Evolutionary conservation across 2,797 vertebrate genomes (phyloP), one percentile per base, ranked within the genome.

Genomic region (Sebastes oblongus): DNA sequence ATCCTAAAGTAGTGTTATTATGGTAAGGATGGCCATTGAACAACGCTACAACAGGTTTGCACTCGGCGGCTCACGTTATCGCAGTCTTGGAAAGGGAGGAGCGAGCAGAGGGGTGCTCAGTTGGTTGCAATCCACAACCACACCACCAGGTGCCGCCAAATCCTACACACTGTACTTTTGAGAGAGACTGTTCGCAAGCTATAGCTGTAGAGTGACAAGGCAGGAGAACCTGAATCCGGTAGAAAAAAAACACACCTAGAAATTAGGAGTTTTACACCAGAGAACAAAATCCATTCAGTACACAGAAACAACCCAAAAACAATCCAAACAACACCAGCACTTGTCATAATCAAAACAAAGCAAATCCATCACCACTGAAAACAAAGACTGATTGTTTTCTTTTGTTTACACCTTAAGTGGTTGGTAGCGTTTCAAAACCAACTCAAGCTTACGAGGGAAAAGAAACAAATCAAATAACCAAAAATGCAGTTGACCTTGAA

Each of bases 201-300:
- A 34, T 30, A 88, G 83, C 81, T 88, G 69, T 62, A 29, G 83
- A 75, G 80, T 86, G 92, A 94, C 89, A 89, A 91, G 92, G 96
- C 95, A 96, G 96, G 95, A 96, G 97, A 97, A 97, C 97, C 97
- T 97, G 97, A 98, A 99, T 97, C 97, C 94, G 90, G 79, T 90
- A 86, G 91, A 93, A 95, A 77, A 80, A 83, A 86, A 93, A 96
- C 96, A 93, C 87, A 91, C 90, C 97, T 97, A 96, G 95, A 94
- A 95, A 98, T 97, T 86, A 92, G 95, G 95, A 97, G 94, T 95
- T 96, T 94, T 95, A 90, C 93, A 96, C 93, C 95, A 95, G 88
- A 93, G 94, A 97, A 97, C 96, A 94, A 96, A 96, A 95, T 95
- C 93, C 93, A 94, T 94, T 92, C 93, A 95, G 95, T 96, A 96